A percentile compares a stretch with the other conserved stretches of the same genome.
Evolutionary conservation across 2,113 vertebrate species (phyloP).

Genomic region (Thinocorus orbignyianus): DNA sequence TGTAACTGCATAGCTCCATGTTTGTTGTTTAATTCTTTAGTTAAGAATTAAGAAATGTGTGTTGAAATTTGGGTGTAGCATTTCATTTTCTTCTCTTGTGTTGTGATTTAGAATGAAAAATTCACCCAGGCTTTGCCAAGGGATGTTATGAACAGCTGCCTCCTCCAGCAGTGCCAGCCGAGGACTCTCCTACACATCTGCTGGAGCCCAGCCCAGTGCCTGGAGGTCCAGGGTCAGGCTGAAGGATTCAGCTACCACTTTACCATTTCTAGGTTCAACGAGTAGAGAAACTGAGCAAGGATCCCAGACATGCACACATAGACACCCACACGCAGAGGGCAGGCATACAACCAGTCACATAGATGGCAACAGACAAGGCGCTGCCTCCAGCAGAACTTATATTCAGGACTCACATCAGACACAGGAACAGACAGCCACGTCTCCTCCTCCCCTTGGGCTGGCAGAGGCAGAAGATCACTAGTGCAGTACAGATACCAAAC

Average conservation of each 20-base stretch:
- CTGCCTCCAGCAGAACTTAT: not conserved
- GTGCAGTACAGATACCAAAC: not conserved
- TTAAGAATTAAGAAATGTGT: rapidly evolving
- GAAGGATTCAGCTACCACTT: not conserved
- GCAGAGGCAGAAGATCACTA: not conserved
- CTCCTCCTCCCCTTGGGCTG: not conserved
- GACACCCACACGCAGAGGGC: not conserved
- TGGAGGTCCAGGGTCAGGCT: rapidly evolving
- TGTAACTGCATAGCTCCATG: not conserved
- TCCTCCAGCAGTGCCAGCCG: not conserved
- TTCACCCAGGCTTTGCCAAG: not conserved
- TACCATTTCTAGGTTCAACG: not conserved
- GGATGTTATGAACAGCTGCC: not conserved
- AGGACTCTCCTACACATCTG: not conserved
- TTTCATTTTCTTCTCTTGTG: not conserved
- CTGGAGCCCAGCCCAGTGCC: not conserved
- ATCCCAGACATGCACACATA: not conserved
- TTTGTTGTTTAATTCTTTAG: not conserved
- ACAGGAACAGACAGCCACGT: rapidly evolving
- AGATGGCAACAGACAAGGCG: rapidly evolving
- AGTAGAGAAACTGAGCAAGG: not conserved
- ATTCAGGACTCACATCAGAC: not conserved
- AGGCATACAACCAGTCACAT: rapidly evolving
- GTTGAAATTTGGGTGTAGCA: not conserved
- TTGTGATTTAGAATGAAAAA: not conserved